A percentile compares a stretch with the other conserved stretches of the same genome.
These are phyloP conservation scores for Drosophila neocordata DNA, from an alignment of 1,140 invertebrate species.

Conservation along the genomic window DNA sequence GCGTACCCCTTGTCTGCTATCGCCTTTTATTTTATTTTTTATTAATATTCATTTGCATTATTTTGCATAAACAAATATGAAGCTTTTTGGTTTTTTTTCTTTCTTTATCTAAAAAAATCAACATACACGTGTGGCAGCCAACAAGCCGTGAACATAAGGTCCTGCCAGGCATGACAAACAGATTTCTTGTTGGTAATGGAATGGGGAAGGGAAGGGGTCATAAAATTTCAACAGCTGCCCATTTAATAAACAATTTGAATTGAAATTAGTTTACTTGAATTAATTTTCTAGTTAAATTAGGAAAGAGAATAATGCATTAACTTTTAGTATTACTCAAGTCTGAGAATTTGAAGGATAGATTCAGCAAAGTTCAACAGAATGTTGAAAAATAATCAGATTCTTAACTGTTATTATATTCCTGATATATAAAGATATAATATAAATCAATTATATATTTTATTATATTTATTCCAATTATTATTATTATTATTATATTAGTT, in stretches of 20 bases:
- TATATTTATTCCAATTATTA: no score
- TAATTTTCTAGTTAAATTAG: not conserved
- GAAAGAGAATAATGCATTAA: no score
- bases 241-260: not conserved
- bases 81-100: constrained; percentile 53
- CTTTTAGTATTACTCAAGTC: no score
- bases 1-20: constrained; percentile 42
- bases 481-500: no score
- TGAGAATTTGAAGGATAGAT: no score
- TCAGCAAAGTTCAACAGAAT: no score
- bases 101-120: constrained; percentile 6
- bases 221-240: constrained; percentile 44
- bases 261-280: not conserved
- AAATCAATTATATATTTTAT: no score
- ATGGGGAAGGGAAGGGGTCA: constrained; percentile 4
- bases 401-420: no score
- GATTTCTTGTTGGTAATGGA: constrained; percentile 46
- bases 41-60: constrained; percentile 50
- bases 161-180: constrained; percentile 38
- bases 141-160: constrained; percentile 64
- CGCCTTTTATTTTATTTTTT: constrained; percentile 7
- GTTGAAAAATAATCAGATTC: no score
- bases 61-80: constrained; percentile 54
- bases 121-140: constrained; percentile 61
- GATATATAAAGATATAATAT: no score